phyloP scores from a whole-genome alignment of 2,888 invertebrate species.

The Sinhomidia bicolor region DNA sequence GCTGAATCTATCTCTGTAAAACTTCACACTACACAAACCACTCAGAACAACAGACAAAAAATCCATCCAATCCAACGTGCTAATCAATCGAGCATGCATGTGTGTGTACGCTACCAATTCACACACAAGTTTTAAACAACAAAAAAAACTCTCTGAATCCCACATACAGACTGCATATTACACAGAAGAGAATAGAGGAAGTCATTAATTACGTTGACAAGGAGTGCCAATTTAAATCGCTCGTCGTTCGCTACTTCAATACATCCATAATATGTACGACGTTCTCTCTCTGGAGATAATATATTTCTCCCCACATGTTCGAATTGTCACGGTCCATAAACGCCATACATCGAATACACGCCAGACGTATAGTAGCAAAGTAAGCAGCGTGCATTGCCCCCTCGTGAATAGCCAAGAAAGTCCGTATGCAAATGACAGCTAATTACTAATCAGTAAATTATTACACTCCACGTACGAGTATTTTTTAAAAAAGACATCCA shows the following conservation, averaged over 20 bases:
- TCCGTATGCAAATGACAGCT: constrained; percentile 68
- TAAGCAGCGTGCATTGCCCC: constrained; percentile 14
- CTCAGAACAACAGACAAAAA: too few relatives aligned
- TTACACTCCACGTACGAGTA: not conserved
- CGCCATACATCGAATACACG: not conserved
- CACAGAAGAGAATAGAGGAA: constrained; percentile 62
- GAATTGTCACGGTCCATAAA: not conserved
- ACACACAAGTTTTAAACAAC: too few relatives aligned
- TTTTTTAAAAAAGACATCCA: not conserved
- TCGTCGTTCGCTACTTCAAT: too few relatives aligned
- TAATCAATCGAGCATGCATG: too few relatives aligned
- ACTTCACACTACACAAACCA: too few relatives aligned
- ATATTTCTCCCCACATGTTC: not conserved
- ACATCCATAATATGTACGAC: not conserved
- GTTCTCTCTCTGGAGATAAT: too few relatives aligned
- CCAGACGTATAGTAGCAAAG: not conserved
- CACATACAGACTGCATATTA: not conserved
- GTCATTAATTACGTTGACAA: constrained; percentile 77
- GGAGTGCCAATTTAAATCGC: constrained; percentile 76
- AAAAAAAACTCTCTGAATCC: not conserved
- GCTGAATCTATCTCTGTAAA: too few relatives aligned
- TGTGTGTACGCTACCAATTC: not conserved
- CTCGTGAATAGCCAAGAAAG: not conserved
- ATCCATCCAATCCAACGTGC: too few relatives aligned
- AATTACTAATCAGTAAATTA: constrained; percentile 71